Conservation (phyloP, 2,113 vertebrate genomes). For the Neolamprologus caudopunctatus region DNA sequence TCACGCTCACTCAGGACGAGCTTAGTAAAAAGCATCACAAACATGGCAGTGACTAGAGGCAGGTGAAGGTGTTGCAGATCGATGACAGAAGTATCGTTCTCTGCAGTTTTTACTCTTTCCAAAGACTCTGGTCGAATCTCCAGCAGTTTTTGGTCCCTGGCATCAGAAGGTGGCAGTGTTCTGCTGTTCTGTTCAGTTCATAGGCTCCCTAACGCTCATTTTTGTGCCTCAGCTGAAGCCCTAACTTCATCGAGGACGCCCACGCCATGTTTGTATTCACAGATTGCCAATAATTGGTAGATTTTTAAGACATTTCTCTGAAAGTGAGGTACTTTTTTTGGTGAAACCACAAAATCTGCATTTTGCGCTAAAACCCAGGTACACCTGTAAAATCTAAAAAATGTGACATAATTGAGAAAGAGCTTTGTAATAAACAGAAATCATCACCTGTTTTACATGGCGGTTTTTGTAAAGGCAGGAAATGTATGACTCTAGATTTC, state of each 20-base stretch:
- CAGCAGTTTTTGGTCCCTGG: neutral
- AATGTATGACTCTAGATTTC: neutral
- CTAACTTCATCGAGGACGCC: neutral
- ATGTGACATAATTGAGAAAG: neutral
- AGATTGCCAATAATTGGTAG: neutral
- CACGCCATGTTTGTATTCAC: neutral
- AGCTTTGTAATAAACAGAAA: neutral
- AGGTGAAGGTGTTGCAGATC: neutral
- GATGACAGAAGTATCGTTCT: neutral
- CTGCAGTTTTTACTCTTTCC: neutral
- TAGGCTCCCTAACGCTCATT: neutral
- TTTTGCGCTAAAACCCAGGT: neutral
- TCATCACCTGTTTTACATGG: neutral
- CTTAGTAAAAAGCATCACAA: neutral
- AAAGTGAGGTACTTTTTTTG: neutral
- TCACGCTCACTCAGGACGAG: neutral
- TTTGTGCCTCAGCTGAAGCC: neutral
- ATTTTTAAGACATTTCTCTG: neutral
- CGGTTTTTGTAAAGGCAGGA: neutral
- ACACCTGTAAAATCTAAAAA: neutral
- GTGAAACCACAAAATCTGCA: neutral
- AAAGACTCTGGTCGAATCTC: neutral
- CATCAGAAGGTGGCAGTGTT: conserved; percentile 1
- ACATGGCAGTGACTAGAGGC: neutral
- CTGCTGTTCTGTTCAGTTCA: neutral